Evolutionary conservation across 2,888 invertebrate genomes (phyloP), one percentile per base, ranked within the genome.

Genomic region (Acanthosoma haemorrhoidale): DNA sequence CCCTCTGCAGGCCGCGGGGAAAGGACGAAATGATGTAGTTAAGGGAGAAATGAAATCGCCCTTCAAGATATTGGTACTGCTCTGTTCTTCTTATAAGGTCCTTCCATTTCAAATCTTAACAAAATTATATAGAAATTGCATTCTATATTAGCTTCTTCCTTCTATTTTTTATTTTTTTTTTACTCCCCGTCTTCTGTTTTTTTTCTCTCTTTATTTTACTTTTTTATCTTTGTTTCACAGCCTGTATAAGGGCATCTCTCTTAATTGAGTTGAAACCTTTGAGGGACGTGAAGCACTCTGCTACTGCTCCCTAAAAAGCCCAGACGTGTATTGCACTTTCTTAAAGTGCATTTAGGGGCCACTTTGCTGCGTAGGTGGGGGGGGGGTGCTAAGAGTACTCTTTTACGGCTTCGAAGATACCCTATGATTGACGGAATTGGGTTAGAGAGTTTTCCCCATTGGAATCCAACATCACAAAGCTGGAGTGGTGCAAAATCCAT

Each of bases 201-300:
- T 60, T 18, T 21, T 34, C 18, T n/a, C 6, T n/a, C n/a, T 5
- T 25, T 3, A 13, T 25, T 51, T 51, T 51, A 25, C n/a, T 8
- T 4, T 13, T 13, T 13, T 11, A 5, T 13, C 6, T 0, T 1
- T 51, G 4, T 13, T 21, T 3, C 21, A 18, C 0, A 25, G 2
- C 25, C 34, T 32, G 11, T 3, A 21, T 36, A 61, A 61, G 61
- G 61, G 34, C 32, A 36, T 36, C 38, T 25, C 25, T 61, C 16
- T 36, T 61, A 16, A 61, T 61, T 61, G 61, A 61, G 36, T 61
- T 61, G 36, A 38, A 18, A 36, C 61, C 36, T 36, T 32, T 21
- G 36, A 21, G 61, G 61, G 9, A 15, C 8, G 11, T 6, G 8
- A 36, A 6, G 6, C 36, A 36, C 8, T 11, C 36, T 6, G n/a